Base-by-base conservation (phyloP, 64 coral and sea anemone species). In the Trachythela sp. region DNA sequence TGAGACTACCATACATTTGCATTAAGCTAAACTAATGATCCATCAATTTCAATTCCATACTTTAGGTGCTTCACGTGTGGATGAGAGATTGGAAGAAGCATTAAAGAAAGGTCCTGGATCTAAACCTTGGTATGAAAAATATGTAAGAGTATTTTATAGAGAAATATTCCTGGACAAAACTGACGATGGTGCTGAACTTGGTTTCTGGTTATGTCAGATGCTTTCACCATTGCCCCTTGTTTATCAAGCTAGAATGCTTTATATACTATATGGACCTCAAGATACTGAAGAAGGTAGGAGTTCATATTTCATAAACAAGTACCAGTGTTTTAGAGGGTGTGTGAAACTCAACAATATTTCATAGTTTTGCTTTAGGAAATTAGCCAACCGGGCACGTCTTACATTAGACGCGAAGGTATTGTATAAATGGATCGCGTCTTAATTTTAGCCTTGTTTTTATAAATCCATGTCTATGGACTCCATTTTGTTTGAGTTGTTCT, bases 141-240 rank as follows among this genome's bases (percentile, higher is more conserved):
- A 99, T 70, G 94, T 99, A 54, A 92, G 96, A 42, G 96, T 99
- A 2, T 99, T 99, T 86, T 99, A 94, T 49, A 70, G 96, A 89
- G 93, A 95, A 54, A 94, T 99, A 30, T 99, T 99, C 84, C 52
- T 99, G 54, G 93, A 99, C 77, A 99, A 99, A 56, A 84, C 96
- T 34, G 42, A 38, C 58, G 96, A 99, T 30, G 87, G 87, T 27
- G 40, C 68, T 20, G 96, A 99, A 41, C 92, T 40, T 80, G 93
- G 93, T 43, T 99, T 99, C 60, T 99, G 96, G 96, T 92, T 99
- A 83, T 89, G 88, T 43, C 92, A 94, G 32, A 94, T 99, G 48
- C 89, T 99, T 36, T 90, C 94, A 24, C 89, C 96, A 45, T 93
- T 91, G 93, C 96, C 96, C 36, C 88, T 99, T 85, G 96, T 99